Base-by-base conservation (phyloP, 2,888 invertebrate genomes). In the Harpagoxenus sublaevis region DNA sequence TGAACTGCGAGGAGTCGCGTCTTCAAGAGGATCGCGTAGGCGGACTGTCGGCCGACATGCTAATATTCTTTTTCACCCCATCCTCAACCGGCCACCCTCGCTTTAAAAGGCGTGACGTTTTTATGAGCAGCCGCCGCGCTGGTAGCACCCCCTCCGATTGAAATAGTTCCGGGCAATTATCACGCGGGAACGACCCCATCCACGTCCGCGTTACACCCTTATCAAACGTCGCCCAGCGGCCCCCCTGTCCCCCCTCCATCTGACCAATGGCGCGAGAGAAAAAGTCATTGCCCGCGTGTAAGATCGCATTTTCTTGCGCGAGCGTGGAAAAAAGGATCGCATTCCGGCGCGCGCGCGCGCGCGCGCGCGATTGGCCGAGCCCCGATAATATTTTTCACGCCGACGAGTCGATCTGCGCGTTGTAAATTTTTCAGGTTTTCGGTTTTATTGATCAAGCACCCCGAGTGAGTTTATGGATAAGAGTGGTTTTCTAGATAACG, bases 101-200 rank as follows among this genome's bases (percentile, higher is more conserved):
- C 75, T 71, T 79, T 84, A 75, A 79, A 71, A 66, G 70, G 83
- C 81, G 89, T 87, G 90, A 91, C 90, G 86, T 88, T 90, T 92
- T 92, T 89, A 89, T 86, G 83, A 83, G 77, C 71, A 82, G 77
- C 71, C 85, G 84, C 82, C 82, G 35, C 35, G 35, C 35, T 86
- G 83, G 79, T 63, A 53, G 48, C 10, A 68, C 84, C 86, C 85
- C 84, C 87, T 84, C 84, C 92, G 92, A 94, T 94, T 93, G 92
- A 94, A 94, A 94, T 94, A 93, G 94, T 94, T 94, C 83, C 62
- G 87, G 91, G 93, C 93, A 93, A 94, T 94, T 93, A 93, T 92
- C 92, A 89, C 90, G 90, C 88, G 87, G 86, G 84, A 84, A 28
- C 85, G 62, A 82, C 86, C 86, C 78, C 71, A 74, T 73, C 60